Evolutionary conservation across 1,140 invertebrate species (phyloP).

Genomic region (Ostrea edulis): DNA sequence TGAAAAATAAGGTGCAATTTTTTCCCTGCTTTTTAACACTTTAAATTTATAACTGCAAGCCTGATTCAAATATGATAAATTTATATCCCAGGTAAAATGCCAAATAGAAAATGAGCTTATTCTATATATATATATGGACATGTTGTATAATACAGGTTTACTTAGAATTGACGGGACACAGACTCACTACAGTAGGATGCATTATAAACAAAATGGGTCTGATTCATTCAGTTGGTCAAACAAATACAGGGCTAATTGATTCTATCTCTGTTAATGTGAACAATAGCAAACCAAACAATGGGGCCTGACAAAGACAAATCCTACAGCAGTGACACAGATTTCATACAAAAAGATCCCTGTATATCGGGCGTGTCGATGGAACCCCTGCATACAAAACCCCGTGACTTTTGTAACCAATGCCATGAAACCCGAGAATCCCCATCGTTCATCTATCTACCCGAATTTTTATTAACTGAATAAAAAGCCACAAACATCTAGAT

Average conservation of each 20-base stretch:
- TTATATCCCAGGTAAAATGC: no score
- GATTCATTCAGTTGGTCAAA: not conserved
- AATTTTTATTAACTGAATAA: not conserved
- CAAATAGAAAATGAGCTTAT: no score
- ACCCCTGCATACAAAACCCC: slow-evolving; percentile 1
- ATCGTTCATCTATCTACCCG: slow-evolving; percentile 8
- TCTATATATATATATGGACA: no score
- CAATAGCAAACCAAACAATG: not conserved
- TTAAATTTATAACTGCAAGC: no score
- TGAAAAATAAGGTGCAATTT: not conserved
- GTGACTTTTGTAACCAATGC: not conserved
- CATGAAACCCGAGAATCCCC: not conserved
- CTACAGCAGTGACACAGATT: slow-evolving; percentile 23
- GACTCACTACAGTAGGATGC: not conserved
- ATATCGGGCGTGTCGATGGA: not conserved
- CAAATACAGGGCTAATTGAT: slow-evolving; percentile 26
- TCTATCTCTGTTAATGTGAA: not conserved
- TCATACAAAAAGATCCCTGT: not conserved
- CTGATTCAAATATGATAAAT: no score
- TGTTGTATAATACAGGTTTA: no score
- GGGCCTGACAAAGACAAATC: not conserved
- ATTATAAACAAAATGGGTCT: not conserved
- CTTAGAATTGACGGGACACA: no score
- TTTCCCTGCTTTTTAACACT: no score
- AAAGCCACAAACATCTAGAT: not conserved